Evolutionary conservation across 2,113 vertebrate species (phyloP).

Genomic region (Falco punctatus): DNA sequence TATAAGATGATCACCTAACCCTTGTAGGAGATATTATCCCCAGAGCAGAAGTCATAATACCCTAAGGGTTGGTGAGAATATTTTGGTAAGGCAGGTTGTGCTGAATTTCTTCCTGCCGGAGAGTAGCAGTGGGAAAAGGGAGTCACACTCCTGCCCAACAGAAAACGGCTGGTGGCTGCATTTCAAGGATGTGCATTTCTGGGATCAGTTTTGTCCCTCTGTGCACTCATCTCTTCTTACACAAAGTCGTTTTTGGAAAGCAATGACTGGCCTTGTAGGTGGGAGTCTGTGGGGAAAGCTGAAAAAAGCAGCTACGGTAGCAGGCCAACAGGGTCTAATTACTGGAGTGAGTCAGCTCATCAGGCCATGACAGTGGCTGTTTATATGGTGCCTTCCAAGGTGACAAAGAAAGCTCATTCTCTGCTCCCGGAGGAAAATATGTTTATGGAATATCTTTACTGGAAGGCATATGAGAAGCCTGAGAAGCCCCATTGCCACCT

Average conservation of each 20-base stretch:
- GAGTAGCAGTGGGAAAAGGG: neutral
- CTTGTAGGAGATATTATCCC: neutral
- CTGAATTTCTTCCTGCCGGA: neutral
- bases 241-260: neutral
- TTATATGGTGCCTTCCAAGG: neutral
- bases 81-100: too few species aligned
- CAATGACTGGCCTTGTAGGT: too few species aligned
- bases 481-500: neutral
- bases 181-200: neutral
- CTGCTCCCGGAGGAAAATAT: neutral
- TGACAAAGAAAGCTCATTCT: neutral
- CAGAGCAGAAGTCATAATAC: neutral
- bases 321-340: neutral
- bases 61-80: neutral
- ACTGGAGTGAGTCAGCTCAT: neutral
- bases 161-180: neutral
- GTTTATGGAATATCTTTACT: too few species aligned
- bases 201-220: neutral
- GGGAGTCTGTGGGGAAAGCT: too few species aligned
- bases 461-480: neutral
- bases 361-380: rapidly evolving
- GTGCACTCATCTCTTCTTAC: neutral
- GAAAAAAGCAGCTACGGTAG: too few species aligned
- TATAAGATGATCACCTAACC: neutral
- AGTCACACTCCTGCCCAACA: neutral